phyloP scores from a whole-genome alignment of 2,113 vertebrate genomes.

The Tretioscincus oriximinensis region DNA sequence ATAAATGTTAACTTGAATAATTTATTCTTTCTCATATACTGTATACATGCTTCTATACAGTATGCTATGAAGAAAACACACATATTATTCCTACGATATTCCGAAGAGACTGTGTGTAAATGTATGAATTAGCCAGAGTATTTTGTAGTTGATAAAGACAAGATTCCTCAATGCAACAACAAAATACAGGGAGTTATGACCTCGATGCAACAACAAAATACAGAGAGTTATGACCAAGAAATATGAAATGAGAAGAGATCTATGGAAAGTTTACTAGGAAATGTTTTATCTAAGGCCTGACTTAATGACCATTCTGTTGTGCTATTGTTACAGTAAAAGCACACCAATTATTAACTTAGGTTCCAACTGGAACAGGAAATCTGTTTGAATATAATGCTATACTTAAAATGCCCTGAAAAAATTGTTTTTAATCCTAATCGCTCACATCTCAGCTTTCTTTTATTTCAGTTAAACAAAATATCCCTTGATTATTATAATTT shows the following conservation, averaged over 20 bases:
- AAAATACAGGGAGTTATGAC: too few relatives aligned
- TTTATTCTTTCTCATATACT: too few relatives aligned
- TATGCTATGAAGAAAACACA: neutral
- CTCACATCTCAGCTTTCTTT: neutral
- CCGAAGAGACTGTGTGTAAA: neutral
- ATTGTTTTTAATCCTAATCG: slow-evolving; percentile 15
- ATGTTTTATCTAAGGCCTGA: neutral
- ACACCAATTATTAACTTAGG: neutral
- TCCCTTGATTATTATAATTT: too few relatives aligned
- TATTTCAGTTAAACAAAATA: neutral
- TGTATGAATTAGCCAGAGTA: neutral
- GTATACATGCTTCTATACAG: neutral
- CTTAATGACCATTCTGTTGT: neutral
- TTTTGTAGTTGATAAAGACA: neutral
- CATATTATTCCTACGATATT: neutral
- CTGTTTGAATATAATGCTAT: slow-evolving; percentile 4
- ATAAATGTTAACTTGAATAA: too few relatives aligned
- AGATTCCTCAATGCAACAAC: too few relatives aligned
- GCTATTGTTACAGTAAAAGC: neutral
- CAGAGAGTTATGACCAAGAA: neutral
- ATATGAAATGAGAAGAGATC: neutral
- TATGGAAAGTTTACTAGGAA: neutral
- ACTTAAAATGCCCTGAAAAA: slow-evolving; percentile 10
- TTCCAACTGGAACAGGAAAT: neutral
- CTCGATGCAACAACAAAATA: too few relatives aligned